Evolutionary conservation across 2,113 vertebrate species (phyloP), one percentile per base, ranked within the genome.

Genomic region (Tricholaema leucomelas): DNA sequence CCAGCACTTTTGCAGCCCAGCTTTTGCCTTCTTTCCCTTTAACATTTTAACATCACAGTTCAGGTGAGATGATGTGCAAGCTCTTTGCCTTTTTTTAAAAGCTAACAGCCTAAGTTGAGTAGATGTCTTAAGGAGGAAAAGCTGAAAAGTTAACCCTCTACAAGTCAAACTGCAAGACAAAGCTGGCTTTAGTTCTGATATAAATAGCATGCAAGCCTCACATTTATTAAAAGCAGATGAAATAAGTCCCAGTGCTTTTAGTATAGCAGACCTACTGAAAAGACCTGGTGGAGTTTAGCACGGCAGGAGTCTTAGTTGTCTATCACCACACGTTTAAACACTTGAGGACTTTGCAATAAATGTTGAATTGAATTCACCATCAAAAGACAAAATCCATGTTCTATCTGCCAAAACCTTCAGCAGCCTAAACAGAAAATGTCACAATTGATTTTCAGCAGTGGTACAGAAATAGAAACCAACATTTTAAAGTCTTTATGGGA

Each of bases 301-400:
- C 83, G 87, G 74, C 17, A 2, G 88, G 88, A 91, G 85, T 76
- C 92, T 84, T 38, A 92, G 74, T 88, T 90, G 90, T 90, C 91
- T 92, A 92, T 90, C 93, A 91, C 63, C 73, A 79, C 42, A 77
- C 30, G 0, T 84, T 95, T 90, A 94, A 94, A 82, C 67, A 92
- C 81, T 91, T 50, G 85, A 89, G 82, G 87, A 95, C 85, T 87
- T 86, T 33, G 67, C 79, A 81, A 85, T 87, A 94, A 96, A 93
- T 71, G 72, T 19, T 94, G 93, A 91, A 94, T 64, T 91, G 79
- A 94, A 91, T 94, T 94, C 91, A 87, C 77, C 88, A 94, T 96
- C 95, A 96, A 93, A 94, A 95, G 91, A 96, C 93, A 94, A 94
- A 96, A 96, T 89, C 88, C 95, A 91, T 91, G 86, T 96, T 95